Conservation (phyloP, 2,113 vertebrate genomes). For the Miniopterus natalensis region DNA sequence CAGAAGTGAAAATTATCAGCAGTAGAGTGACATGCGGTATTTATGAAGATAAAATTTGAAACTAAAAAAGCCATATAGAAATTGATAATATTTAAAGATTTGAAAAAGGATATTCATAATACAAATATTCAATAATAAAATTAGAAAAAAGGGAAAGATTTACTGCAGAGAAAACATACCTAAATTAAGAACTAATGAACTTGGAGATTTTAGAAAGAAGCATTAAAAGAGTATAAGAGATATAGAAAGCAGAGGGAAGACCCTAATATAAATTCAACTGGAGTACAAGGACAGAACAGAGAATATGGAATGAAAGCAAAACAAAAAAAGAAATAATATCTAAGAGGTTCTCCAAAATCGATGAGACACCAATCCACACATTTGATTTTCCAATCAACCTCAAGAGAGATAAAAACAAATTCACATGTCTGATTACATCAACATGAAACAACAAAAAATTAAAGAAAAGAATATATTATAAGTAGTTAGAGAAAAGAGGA, state of each 20-base stretch:
- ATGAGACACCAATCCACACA: neutral
- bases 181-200: neutral
- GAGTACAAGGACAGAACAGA: neutral
- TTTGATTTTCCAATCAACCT: neutral
- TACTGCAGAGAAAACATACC: neutral
- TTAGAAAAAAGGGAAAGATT: neutral
- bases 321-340: neutral
- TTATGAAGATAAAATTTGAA: neutral
- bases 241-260: neutral
- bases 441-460: neutral
- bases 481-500: neutral
- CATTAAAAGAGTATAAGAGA: neutral
- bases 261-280: neutral
- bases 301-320: neutral
- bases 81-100: neutral
- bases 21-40: neutral
- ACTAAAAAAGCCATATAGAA: neutral
- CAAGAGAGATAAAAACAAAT: neutral
- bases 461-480: neutral
- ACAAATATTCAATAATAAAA: neutral
- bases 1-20: neutral
- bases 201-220: neutral
- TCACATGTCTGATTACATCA: neutral
- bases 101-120: neutral
- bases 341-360: neutral